Evolutionary conservation across 1,140 invertebrate genomes (phyloP), one percentile per base, ranked within the genome.

Genomic region (Portunus trituberculatus): DNA sequence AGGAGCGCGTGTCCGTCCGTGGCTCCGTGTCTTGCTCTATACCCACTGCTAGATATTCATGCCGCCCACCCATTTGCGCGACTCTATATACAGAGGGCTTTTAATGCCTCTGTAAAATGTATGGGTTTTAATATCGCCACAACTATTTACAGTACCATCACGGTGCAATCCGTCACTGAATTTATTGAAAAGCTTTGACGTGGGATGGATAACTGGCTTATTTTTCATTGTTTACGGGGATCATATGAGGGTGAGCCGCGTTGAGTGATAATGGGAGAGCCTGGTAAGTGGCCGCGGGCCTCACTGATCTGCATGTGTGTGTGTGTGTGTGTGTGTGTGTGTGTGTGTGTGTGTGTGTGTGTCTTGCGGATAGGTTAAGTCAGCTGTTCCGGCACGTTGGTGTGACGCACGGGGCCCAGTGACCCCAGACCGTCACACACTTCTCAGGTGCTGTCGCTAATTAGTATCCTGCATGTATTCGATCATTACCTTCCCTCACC

Each of bases 51-150:
- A 59, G 8, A 59, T 59, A 59, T 59, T 59, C 52, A 59, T 20
- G 67, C 67, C 67, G 67, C 67, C 67, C 25, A 12, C 10, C 67
- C 67, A 76, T 76, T 76, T 76, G 67, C 67, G 20, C 67, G 67
- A 76, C 67, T 76, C 67, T 7, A 76, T 76, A 76, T 76, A 76
- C n/a, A 76, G 67, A 76, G n/a, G 20, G 67, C 67, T 76, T 76
- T 76, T 76, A 76, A 76, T 76, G 67, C 67, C 67, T 76, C 67
- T n/a, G 67, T 25, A 76, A 76, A 76, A 76, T 76, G 67, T 76
- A 76, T 76, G 67, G 67, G 12, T 76, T 76, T 76, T 76, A 76
- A 76, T 76, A 76, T 25, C 67, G 25, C 67, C 67, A 76, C 67
- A 76, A 76, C 25, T 76, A n/a, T 76, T n/a, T 76, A 76, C 67